Percentiles rank a stretch among this genome's conserved stretches.
Evolutionary conservation across 2,797 vertebrate genomes (phyloP).

Genomic region (Gorsachius magnificus): DNA sequence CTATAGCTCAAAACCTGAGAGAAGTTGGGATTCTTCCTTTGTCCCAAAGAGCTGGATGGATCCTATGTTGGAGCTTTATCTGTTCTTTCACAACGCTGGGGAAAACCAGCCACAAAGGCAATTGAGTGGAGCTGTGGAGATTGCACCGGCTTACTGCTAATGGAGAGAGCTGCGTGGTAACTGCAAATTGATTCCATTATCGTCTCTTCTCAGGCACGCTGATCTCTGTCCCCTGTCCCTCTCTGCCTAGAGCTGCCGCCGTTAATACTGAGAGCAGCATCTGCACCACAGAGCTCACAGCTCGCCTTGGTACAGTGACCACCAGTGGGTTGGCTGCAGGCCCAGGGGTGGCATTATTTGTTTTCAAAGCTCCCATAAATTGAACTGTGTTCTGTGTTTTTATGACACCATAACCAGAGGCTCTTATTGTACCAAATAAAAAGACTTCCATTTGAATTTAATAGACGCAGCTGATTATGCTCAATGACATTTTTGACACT

Average conservation of each 20-base stretch:
- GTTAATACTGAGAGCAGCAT: not conserved
- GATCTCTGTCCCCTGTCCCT: not conserved
- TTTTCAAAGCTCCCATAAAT: not conserved
- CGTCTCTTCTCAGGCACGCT: not conserved
- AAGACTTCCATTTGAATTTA: not conserved
- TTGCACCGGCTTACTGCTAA: accelerated
- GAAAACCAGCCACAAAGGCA: not conserved
- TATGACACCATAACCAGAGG: not conserved
- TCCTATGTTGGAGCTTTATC: not conserved
- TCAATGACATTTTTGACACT: not conserved
- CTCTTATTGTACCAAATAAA: not conserved
- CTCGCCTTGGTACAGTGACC: not conserved
- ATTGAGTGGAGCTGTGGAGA: not conserved
- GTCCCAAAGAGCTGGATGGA: not conserved
- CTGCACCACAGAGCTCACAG: not conserved
- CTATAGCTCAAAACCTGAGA: not conserved
- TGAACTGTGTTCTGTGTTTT: not conserved
- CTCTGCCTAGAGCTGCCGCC: not conserved
- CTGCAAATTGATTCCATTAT: not conserved
- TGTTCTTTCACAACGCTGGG: not conserved
- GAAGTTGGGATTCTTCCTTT: not conserved
- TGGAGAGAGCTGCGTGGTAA: not conserved
- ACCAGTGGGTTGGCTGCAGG: no score
- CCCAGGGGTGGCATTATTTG: not conserved
- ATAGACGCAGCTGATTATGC: not conserved